Base-by-base conservation (phyloP, 2,113 vertebrate species). In the Aegotheles bennettii region DNA sequence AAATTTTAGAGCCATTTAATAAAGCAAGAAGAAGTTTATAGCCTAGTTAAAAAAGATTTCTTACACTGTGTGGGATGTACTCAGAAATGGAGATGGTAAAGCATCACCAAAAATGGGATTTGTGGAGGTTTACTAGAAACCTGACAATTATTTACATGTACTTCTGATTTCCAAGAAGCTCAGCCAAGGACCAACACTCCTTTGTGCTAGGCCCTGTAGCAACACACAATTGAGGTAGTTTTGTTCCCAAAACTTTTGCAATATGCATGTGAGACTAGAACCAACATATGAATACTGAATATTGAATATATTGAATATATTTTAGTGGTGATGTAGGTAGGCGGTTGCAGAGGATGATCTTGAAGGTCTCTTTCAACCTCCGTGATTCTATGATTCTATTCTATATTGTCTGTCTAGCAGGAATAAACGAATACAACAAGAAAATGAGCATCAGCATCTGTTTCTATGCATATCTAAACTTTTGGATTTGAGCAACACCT, bases 401-500 rank as follows among this genome's bases (percentile, higher is more conserved):
- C n/a, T n/a, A n/a, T n/a, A n/a, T n/a, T n/a, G n/a, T n/a, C n/a
- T n/a, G n/a, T n/a, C n/a, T n/a, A n/a, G 15, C 2, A 20, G 31
- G 16, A 93, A 53, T 38, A 71, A 50, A 90, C 63, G 6, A 31
- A 56, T 16, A 51, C 23, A 45, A 36, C 2, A 61, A 75, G 33
- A 50, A 90, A 89, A 78, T 16, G 4, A 74, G 0, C 31, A 81
- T 45, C 16, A 40, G 7, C 5, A 2, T 3, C 84, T 94, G 18
- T 23, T 93, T 63, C 51, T 43, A 13, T 50, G 68, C 7, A 16
- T 42, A 59, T n/a, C 3, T 36, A 71, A 60, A 65, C n/a, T 74
- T 6, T 1, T 38, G 14, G n/a, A 71, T 78, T 79, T 0, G 0
- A 69, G 14, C 24, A 91, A 51, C 15, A 68, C 5, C 4, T 26